Evolutionary conservation across 2,888 invertebrate species (phyloP).

Genomic region (Amorpha juglandis): DNA sequence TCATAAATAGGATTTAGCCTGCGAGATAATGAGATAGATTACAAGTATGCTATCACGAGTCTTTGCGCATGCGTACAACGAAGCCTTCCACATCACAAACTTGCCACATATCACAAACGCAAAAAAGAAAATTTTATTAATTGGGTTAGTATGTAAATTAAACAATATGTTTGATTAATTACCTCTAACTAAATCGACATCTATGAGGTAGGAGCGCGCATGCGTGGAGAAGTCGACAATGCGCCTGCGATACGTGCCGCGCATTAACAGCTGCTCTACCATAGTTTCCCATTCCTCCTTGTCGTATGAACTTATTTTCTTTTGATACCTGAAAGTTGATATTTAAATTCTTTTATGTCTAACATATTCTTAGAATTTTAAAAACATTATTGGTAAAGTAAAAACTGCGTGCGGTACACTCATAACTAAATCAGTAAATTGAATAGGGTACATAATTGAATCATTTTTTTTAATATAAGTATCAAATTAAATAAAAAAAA

Average conservation of each 20-base stretch:
- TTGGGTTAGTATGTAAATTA: not conserved
- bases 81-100: no score
- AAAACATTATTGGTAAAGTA: no score
- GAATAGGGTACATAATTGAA: not conserved
- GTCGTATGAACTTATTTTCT: conserved; percentile 98
- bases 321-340: conserved; percentile 90
- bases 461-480: no score
- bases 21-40: no score
- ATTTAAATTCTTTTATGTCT: no score
- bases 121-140: not conserved
- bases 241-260: conserved; percentile 82
- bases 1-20: no score
- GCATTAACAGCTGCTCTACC: conserved; percentile 89
- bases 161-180: conserved; percentile 34
- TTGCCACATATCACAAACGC: no score
- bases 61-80: no score
- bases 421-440: not conserved
- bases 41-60: no score
- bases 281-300: conserved; percentile 99
- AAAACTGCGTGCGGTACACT: no score
- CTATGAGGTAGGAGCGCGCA: conserved; percentile 95
- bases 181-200: conserved; percentile 98
- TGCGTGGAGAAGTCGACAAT: conserved; percentile 94
- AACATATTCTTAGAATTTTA: no score
- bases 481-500: no score